A percentile compares a stretch with the other conserved stretches of the same genome.
Conservation (phyloP, 2,888 invertebrate species). For the Cephus rjabovi region DNA sequence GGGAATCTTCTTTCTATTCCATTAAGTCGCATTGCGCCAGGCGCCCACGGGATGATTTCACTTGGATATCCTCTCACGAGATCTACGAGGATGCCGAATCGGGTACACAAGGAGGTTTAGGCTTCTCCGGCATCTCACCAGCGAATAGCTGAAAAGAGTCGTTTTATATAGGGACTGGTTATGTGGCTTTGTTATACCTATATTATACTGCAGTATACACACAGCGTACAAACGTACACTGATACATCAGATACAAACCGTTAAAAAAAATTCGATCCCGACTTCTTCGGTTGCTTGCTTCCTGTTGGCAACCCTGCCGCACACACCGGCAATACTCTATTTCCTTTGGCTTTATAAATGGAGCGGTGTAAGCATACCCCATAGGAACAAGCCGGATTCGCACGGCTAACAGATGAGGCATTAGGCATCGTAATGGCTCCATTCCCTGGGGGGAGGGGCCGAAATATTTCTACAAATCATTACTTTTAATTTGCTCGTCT, state of each 20-base stretch:
- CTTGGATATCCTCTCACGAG: neutral
- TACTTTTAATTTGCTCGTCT: constrained; percentile 65
- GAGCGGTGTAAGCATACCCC: constrained; percentile 59
- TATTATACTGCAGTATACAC: neutral
- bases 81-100: neutral
- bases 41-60: constrained; percentile 3
- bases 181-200: neutral
- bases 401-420: constrained; percentile 64
- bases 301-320: neutral
- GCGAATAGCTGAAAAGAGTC: neutral
- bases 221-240: neutral
- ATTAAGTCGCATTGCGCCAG: constrained; percentile 40
- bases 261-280: neutral
- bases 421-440: constrained; percentile 62
- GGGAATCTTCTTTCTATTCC: constrained; percentile 49
- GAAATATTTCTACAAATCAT: constrained; percentile 67
- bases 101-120: neutral
- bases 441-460: constrained; percentile 45
- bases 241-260: neutral
- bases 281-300: neutral
- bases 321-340: constrained; percentile 2
- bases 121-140: neutral
- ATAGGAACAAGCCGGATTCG: constrained; percentile 53
- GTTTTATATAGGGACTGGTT: neutral
- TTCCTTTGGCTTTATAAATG: constrained; percentile 53